These are phyloP conservation scores for Monochamus saltuarius DNA, from an alignment of 1,140 invertebrate genomes.

Conservation along the genomic window DNA sequence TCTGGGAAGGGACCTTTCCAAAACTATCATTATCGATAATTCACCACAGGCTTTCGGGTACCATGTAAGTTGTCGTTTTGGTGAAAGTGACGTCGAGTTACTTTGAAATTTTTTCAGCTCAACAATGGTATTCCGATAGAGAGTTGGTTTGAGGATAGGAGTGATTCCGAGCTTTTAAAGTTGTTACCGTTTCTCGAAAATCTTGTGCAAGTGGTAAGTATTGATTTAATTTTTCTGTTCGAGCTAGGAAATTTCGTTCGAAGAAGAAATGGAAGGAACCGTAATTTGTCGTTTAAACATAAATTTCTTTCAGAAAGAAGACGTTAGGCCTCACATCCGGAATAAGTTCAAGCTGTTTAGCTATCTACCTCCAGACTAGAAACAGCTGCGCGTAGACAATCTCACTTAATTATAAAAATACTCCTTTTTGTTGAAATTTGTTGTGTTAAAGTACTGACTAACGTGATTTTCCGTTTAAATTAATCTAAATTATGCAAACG, in stretches of 20 bases:
- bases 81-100: not conserved
- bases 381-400: conserved; percentile 38
- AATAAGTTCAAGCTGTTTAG: conserved; percentile 87
- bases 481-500: conserved; percentile 16
- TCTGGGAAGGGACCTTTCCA: conserved; percentile 87
- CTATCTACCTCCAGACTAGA: conserved; percentile 82
- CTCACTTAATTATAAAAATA: conserved; percentile 17
- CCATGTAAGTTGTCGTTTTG: conserved; percentile 58
- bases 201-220: conserved; percentile 71
- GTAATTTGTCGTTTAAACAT: no score
- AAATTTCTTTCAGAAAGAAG: conserved; percentile 74
- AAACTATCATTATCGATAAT: conserved; percentile 92
- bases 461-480: conserved; percentile 23
- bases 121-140: conserved; percentile 98
- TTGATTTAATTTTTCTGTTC: conserved; percentile 3
- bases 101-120: conserved; percentile 61
- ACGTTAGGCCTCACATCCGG: conserved; percentile 86
- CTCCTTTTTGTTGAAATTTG: conserved; percentile 24
- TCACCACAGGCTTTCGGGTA: conserved; percentile 91
- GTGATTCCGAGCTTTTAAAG: conserved; percentile 89
- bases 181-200: conserved; percentile 91
- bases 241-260: no score
- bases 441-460: conserved; percentile 42
- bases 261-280: no score
- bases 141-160: conserved; percentile 93